Evolutionary conservation across 2,888 invertebrate genomes (phyloP).

Genomic region (Cerastis leucographa): DNA sequence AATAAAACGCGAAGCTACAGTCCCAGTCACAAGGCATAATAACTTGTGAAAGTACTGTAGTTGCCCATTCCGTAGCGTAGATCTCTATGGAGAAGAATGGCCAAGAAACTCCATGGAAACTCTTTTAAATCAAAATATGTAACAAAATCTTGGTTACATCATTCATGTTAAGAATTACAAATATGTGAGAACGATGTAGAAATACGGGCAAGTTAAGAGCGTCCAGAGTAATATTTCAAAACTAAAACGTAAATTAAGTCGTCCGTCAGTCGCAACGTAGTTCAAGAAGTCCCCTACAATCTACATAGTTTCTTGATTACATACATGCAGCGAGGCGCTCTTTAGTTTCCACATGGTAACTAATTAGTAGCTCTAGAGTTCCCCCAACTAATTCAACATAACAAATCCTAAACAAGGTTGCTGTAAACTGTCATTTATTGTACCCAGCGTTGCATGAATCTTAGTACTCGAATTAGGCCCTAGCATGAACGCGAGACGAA

Average conservation of each 20-base stretch:
- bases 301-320: not conserved
- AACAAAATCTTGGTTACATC: too few species aligned
- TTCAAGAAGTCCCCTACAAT: not conserved
- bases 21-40: too few species aligned
- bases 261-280: not conserved
- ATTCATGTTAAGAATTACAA: too few species aligned
- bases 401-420: conserved; percentile 18
- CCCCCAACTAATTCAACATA: conserved; percentile 10
- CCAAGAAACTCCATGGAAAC: too few species aligned
- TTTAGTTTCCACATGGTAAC: not conserved
- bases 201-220: too few species aligned
- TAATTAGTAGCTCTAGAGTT: conserved; percentile 44
- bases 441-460: conserved; percentile 32
- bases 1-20: too few species aligned
- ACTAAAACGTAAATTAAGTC: not conserved
- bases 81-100: too few species aligned
- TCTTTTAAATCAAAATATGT: too few species aligned
- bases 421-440: conserved; percentile 41
- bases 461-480: not conserved
- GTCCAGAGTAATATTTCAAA: too few species aligned
- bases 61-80: too few species aligned
- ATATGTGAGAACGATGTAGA: too few species aligned
- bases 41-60: too few species aligned
- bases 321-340: not conserved
- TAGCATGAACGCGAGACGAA: not conserved